A percentile compares a stretch with the other conserved stretches of the same genome.
Evolutionary conservation across 2,888 invertebrate genomes (phyloP).

Genomic region (Glyphotaelius pellucidus): DNA sequence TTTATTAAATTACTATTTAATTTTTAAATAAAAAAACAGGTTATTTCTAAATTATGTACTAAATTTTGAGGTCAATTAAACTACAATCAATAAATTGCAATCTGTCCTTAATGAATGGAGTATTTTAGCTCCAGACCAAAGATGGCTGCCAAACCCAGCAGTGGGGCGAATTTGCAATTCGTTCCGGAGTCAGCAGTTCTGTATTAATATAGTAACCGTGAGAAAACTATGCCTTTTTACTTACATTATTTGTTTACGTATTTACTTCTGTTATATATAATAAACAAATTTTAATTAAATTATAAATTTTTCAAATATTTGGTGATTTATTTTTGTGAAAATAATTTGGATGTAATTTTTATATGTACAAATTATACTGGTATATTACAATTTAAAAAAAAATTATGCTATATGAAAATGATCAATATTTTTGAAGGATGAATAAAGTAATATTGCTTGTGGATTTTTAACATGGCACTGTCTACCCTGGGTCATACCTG

Average conservation of each 20-base stretch:
- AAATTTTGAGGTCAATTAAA: background rate
- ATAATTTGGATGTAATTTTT: background rate
- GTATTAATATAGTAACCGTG: background rate
- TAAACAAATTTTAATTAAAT: background rate
- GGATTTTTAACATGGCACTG: background rate
- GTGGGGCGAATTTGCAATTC: background rate
- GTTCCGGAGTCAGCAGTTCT: background rate
- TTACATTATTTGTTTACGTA: no score
- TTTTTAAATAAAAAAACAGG: no score
- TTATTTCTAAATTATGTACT: no score
- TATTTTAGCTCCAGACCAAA: no score
- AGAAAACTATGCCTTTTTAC: no score
- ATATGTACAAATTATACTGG: background rate
- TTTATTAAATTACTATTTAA: no score
- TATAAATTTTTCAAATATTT: background rate
- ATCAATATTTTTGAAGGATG: background rate
- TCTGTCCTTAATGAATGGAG: no score
- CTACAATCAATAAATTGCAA: background rate
- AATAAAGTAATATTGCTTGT: background rate
- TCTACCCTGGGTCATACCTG: constrained; percentile 54
- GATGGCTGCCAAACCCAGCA: no score
- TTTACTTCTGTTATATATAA: background rate
- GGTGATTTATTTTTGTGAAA: background rate
- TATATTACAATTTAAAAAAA: no score
- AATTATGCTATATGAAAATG: background rate